phyloP scores from a whole-genome alignment of 2,113 vertebrate genomes.

The Labeo rohita region DNA sequence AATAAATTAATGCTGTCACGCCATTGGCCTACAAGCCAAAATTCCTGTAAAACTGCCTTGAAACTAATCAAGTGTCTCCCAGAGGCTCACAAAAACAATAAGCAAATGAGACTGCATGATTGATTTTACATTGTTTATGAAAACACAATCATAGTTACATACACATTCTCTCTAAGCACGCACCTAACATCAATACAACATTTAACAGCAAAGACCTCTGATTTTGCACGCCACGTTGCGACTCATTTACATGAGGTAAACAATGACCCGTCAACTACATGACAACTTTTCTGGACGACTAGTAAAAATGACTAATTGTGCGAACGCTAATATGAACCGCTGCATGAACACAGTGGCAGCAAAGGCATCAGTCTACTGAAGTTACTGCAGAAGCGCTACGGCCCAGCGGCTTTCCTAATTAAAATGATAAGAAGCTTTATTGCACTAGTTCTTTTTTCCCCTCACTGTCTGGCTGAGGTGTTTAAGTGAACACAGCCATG shows the following conservation, averaged over 20 bases:
- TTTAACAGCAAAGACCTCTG: not conserved
- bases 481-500: slow-evolving; percentile 71
- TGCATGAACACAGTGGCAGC: not conserved
- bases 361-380: slow-evolving; percentile 63
- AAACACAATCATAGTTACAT: not conserved
- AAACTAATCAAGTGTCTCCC: not conserved
- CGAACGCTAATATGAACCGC: not conserved
- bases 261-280: not conserved
- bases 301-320: not conserved
- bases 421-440: slow-evolving; percentile 83
- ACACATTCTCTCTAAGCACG: not conserved
- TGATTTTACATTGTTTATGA: not conserved
- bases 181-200: not conserved
- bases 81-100: not conserved
- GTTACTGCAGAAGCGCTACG: slow-evolving; percentile 75
- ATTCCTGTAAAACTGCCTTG: not conserved
- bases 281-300: not conserved
- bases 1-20: not conserved
- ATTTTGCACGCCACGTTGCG: not conserved
- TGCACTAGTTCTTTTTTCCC: slow-evolving; percentile 73
- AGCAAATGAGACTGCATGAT: not conserved
- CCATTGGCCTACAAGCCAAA: not conserved
- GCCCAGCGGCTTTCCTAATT: slow-evolving; percentile 81
- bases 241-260: not conserved
- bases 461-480: slow-evolving; percentile 57